Base-by-base conservation (phyloP, 2,797 vertebrate genomes). In the Dryobates pubescens region DNA sequence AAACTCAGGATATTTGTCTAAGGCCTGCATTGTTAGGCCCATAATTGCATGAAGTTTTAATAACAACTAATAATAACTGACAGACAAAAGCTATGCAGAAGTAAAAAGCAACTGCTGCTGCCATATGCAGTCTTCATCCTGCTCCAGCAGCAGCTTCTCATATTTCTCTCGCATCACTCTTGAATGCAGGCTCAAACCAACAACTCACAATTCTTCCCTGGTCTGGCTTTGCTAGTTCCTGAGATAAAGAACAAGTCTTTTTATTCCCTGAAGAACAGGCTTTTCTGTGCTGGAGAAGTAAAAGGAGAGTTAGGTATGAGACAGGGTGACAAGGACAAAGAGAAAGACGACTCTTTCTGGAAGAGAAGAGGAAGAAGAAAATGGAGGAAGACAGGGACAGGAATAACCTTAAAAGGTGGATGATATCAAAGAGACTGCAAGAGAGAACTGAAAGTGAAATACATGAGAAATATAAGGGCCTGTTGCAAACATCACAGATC, bases 21-120 rank as follows among this genome's bases (percentile, higher is more conserved):
- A 83, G 56, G n/a, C 24, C 20, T 88, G 34, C 49, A 30, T 9
- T 59, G 36, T 87, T 84, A 89, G 63, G 36, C 32, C 51, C 15
- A 17, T 83, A 76, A 73, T 88, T 94, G 34, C 47, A 51, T 45
- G 78, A 90, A 75, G 14, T 68, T 54, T 76, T 94, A 90, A 76
- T 59, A 69, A 53, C 57, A 67, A 6, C n/a, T 63, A 87, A 71
- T 74, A 57, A 41, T 45, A 71, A 62, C 29, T 57, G 70, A 81
- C 51, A 90, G 68, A 74, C 67, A 82, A 49, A 13, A 95, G 9
- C 38, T 86, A 84, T 80, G 26, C 29, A 89, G 80, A 94, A 86
- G 27, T 89, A 70, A 87, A 61, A 30, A 94, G 29, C 41, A 89
- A 20, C 13, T 74, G 27, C 13, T 74, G 27, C 15, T 88, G 72